These are phyloP conservation scores for Microctenopoma lineatum DNA, from an alignment of 2,797 vertebrate genomes.

Conservation along the genomic window DNA sequence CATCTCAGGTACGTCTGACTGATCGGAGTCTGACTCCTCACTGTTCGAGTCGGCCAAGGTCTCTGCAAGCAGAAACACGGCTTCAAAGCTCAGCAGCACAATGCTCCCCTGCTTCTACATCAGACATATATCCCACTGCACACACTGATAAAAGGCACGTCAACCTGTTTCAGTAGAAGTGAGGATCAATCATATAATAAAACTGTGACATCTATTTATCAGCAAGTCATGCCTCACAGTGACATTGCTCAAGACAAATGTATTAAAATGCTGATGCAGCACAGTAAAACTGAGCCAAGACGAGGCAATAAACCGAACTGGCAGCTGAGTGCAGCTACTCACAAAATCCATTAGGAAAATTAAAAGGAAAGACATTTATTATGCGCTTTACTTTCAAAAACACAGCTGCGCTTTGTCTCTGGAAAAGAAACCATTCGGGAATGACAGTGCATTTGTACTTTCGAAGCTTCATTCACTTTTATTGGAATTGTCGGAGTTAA, in stretches of 20 bases:
- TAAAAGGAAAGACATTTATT: constrained; percentile 74
- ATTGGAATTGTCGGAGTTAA: constrained; percentile 70
- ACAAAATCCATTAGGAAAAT: constrained; percentile 83
- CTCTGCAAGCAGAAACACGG: constrained; percentile 82
- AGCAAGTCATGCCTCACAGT: constrained; percentile 44
- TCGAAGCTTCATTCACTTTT: constrained; percentile 63
- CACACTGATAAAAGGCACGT: constrained; percentile 21
- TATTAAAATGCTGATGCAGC: constrained; percentile 78
- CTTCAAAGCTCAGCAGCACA: constrained; percentile 24
- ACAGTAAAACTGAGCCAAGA: constrained; percentile 60
- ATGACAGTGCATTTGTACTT: constrained; percentile 71
- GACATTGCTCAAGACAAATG: constrained; percentile 67
- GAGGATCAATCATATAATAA: constrained; percentile 55
- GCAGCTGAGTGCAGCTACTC: constrained; percentile 67
- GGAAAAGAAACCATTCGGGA: constrained; percentile 63
- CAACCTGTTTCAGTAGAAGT: constrained; percentile 32
- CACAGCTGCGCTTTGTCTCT: constrained; percentile 58
- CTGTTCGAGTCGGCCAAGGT: constrained; percentile 95
- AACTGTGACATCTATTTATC: constrained; percentile 61
- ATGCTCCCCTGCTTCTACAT: constrained; percentile 24
- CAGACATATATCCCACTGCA: constrained; percentile 28
- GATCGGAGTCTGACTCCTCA: constrained; percentile 97
- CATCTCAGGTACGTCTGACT: constrained; percentile 98
- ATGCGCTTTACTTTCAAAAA: constrained; percentile 71
- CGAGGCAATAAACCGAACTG: constrained; percentile 68